Conservation (phyloP, 2,797 vertebrate genomes). For the Coccyzus lansbergi region DNA sequence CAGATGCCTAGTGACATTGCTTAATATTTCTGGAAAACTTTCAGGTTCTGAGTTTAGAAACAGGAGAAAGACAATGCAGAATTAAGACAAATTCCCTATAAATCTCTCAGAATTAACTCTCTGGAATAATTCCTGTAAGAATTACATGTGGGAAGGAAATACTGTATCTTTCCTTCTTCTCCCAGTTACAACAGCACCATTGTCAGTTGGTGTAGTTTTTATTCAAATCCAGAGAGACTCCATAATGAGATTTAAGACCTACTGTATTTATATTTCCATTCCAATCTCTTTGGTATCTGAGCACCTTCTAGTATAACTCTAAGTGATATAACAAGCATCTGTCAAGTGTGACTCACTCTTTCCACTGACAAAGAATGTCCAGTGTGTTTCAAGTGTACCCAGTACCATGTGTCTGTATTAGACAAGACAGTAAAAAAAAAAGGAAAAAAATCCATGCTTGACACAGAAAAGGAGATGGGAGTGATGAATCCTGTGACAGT, state of each 20-base stretch:
- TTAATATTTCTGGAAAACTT: constrained; percentile 12
- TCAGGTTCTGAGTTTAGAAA: constrained; percentile 42
- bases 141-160: neutral
- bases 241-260: neutral
- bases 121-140: neutral
- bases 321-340: neutral
- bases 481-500: neutral
- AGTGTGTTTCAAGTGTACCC: neutral
- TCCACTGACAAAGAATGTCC: neutral
- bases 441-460: too few species aligned
- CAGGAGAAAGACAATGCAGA: neutral
- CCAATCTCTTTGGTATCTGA: neutral
- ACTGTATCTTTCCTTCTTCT: neutral
- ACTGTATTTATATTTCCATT: neutral
- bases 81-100: neutral
- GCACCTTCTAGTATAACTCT: neutral
- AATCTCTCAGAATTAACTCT: neutral
- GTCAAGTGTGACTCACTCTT: neutral
- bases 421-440: neutral
- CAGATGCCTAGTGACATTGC: constrained; percentile 40
- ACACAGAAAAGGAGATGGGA: neutral
- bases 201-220: constrained; percentile 7
- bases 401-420: neutral
- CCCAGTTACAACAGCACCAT: neutral
- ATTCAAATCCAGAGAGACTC: constrained; percentile 4